These are phyloP conservation scores for Anthoptus insignis DNA, from an alignment of 2,888 invertebrate genomes.

Conservation along the genomic window DNA sequence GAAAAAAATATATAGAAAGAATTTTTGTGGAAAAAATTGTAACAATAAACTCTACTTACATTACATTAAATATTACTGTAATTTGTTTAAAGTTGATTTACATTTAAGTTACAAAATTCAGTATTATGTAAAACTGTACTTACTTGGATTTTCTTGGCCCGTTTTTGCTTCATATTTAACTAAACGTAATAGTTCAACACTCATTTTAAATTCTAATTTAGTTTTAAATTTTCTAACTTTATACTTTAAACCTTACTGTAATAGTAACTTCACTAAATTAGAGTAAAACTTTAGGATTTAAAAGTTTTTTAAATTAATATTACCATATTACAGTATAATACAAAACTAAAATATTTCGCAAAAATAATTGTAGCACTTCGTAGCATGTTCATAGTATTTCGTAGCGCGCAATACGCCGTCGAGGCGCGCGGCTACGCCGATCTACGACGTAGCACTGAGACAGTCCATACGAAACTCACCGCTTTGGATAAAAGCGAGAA, in stretches of 20 bases:
- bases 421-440: constrained; percentile 74
- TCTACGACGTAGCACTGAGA: constrained; percentile 80
- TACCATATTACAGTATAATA: neutral
- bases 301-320: neutral
- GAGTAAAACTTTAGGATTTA: neutral
- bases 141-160: constrained; percentile 62
- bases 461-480: constrained; percentile 7
- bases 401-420: constrained; percentile 55
- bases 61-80: too few species aligned
- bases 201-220: constrained; percentile 63
- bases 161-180: constrained; percentile 66
- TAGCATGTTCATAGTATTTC: constrained; percentile 63
- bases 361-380: too few species aligned
- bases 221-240: neutral
- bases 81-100: neutral
- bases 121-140: constrained; percentile 54
- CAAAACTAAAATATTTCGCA: constrained; percentile 22
- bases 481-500: neutral
- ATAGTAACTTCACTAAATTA: neutral
- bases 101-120: too few species aligned
- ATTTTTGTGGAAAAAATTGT: too few species aligned
- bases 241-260: neutral
- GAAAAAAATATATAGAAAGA: too few species aligned
- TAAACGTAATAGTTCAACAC: constrained; percentile 68
- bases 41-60: too few species aligned